Evolutionary conservation across 2,113 vertebrate genomes (phyloP).

Genomic region (Gavialis gangeticus): DNA sequence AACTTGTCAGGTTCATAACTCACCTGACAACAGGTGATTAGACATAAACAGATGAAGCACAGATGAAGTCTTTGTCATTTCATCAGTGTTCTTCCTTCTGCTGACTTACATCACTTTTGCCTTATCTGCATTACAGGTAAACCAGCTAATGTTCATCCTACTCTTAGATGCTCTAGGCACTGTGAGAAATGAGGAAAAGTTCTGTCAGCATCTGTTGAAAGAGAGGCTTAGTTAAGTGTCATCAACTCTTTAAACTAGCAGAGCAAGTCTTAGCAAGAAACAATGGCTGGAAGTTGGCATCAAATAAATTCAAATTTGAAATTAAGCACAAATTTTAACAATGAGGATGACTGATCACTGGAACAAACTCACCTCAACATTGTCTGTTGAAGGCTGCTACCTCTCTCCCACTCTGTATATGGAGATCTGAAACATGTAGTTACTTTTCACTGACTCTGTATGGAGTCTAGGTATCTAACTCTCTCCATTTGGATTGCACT

Average conservation of each 20-base stretch:
- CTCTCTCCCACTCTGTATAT: too few relatives aligned
- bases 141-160: not conserved
- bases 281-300: not conserved
- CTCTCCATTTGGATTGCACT: too few relatives aligned
- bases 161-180: not conserved
- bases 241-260: not conserved
- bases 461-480: too few relatives aligned
- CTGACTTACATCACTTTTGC: accelerated
- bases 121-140: not conserved
- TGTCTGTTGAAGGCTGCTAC: too few relatives aligned
- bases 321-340: not conserved
- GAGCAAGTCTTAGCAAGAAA: not conserved
- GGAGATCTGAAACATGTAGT: too few relatives aligned
- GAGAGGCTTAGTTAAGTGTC: not conserved
- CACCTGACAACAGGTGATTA: too few relatives aligned
- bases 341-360: too few relatives aligned
- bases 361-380: too few relatives aligned
- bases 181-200: not conserved
- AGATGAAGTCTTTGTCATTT: not conserved
- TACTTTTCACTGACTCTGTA: too few relatives aligned
- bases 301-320: not conserved
- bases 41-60: not conserved
- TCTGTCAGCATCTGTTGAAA: not conserved
- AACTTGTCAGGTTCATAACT: too few relatives aligned
- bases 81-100: accelerated